Percentiles rank a stretch among this genome's conserved stretches.
Evolutionary conservation across 1,140 invertebrate genomes (phyloP).

Genomic region (Musca vetustissima): DNA sequence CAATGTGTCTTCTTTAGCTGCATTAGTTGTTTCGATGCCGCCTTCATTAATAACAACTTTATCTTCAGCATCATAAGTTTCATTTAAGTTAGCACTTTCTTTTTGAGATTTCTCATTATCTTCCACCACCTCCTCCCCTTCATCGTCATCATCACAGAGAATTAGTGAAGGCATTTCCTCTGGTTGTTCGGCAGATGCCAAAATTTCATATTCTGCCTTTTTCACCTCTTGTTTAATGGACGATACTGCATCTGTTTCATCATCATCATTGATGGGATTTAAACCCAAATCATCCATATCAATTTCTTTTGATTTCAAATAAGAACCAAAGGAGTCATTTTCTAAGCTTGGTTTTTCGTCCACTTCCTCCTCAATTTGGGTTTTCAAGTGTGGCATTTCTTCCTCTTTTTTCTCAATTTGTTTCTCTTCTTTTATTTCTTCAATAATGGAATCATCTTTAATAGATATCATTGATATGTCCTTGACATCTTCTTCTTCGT

Average conservation of each 20-base stretch:
- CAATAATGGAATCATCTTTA: background rate
- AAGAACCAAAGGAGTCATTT: constrained; percentile 15
- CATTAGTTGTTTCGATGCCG: background rate
- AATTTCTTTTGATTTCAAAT: constrained; percentile 28
- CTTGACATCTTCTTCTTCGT: background rate
- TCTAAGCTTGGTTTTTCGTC: background rate
- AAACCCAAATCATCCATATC: constrained; percentile 28
- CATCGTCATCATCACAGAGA: constrained; percentile 1
- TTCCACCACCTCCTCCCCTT: background rate
- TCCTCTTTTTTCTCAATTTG: no score
- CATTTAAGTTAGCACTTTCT: background rate
- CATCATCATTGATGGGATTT: constrained; percentile 8
- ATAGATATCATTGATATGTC: background rate
- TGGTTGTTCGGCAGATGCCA: constrained; percentile 11
- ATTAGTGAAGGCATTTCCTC: constrained; percentile 18
- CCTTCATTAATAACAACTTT: background rate
- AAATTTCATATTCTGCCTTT: constrained; percentile 33
- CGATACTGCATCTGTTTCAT: background rate
- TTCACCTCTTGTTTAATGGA: constrained; percentile 1
- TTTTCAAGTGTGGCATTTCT: no score
- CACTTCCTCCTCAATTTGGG: background rate
- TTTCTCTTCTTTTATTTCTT: background rate
- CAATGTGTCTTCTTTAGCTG: background rate
- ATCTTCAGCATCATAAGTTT: constrained; percentile 1
- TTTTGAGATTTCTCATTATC: background rate